phyloP scores from a whole-genome alignment of 2,113 vertebrate genomes.

The Malurus alboscapulatus region DNA sequence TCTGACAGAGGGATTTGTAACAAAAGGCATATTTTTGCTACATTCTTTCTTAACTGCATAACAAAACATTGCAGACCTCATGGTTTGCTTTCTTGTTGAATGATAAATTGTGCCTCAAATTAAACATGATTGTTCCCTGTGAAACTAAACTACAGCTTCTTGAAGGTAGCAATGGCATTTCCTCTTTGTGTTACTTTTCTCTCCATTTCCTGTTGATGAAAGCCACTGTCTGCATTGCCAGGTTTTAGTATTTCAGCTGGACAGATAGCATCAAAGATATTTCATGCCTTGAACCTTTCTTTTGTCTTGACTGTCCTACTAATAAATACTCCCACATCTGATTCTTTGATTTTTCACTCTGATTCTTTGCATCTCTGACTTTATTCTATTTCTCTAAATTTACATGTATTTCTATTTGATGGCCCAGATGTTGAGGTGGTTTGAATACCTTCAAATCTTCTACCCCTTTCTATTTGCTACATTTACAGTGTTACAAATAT shows the following conservation, averaged over 20 bases:
- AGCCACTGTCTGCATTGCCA: neutral
- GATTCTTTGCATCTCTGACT: neutral
- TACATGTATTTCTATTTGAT: slow-evolving; percentile 1
- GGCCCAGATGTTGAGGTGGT: neutral
- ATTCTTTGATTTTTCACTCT: neutral
- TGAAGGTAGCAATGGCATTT: neutral
- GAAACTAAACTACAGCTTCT: slow-evolving; percentile 1
- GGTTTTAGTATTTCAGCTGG: slow-evolving; percentile 43
- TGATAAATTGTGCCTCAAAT: slow-evolving; percentile 9
- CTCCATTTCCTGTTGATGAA: slow-evolving; percentile 24
- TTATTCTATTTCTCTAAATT: slow-evolving; percentile 14
- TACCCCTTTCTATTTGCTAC: neutral
- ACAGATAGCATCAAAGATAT: slow-evolving; percentile 67
- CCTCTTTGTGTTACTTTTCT: neutral
- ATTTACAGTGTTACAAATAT: neutral
- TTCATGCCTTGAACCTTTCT: slow-evolving; percentile 6
- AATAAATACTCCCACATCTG: neutral
- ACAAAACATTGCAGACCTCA: neutral
- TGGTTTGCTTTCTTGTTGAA: neutral
- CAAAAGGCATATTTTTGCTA: neutral
- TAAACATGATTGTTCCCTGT: neutral
- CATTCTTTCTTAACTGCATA: neutral
- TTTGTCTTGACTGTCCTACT: neutral
- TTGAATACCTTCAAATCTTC: neutral
- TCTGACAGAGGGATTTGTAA: neutral